Evolutionary conservation across 2,888 invertebrate genomes (phyloP).

Genomic region (Dasysyrphus albostriatus): DNA sequence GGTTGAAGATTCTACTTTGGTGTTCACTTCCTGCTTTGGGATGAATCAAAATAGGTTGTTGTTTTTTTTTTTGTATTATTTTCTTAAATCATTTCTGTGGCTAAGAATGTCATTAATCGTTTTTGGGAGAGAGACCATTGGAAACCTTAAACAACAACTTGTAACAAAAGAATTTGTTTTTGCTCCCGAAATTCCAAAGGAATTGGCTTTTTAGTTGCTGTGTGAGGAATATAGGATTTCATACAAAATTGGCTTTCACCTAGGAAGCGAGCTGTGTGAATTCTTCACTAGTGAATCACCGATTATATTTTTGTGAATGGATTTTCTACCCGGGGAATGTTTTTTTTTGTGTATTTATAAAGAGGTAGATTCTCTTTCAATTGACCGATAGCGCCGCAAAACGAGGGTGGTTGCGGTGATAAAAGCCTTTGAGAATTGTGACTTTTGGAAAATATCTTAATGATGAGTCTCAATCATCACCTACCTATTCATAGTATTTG

Average conservation of each 20-base stretch:
- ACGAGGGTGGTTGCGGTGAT: too few species aligned
- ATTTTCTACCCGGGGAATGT: background rate
- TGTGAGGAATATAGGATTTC: constrained; percentile 30
- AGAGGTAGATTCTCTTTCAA: too few species aligned
- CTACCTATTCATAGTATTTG: background rate
- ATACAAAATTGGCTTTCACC: background rate
- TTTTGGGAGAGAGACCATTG: constrained; percentile 16
- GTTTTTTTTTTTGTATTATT: constrained; percentile 23
- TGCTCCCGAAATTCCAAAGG: constrained; percentile 10
- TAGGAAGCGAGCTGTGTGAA: constrained; percentile 47
- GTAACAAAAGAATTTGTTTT: constrained; percentile 7
- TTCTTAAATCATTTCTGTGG: constrained; percentile 7
- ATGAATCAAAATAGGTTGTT: constrained; percentile 55
- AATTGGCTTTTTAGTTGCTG: constrained; percentile 3
- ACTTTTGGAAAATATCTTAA: constrained; percentile 16
- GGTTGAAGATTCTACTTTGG: constrained; percentile 59
- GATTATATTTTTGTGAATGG: constrained; percentile 21
- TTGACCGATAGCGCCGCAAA: too few species aligned
- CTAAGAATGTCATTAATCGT: constrained; percentile 51
- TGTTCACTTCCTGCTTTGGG: constrained; percentile 72
- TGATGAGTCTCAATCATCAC: background rate
- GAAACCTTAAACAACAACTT: background rate
- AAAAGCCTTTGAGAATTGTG: background rate
- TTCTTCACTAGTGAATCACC: constrained; percentile 39
- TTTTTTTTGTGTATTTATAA: background rate